phyloP scores from a whole-genome alignment of 2,888 invertebrate species.

The Sarcophaga subvicina region DNA sequence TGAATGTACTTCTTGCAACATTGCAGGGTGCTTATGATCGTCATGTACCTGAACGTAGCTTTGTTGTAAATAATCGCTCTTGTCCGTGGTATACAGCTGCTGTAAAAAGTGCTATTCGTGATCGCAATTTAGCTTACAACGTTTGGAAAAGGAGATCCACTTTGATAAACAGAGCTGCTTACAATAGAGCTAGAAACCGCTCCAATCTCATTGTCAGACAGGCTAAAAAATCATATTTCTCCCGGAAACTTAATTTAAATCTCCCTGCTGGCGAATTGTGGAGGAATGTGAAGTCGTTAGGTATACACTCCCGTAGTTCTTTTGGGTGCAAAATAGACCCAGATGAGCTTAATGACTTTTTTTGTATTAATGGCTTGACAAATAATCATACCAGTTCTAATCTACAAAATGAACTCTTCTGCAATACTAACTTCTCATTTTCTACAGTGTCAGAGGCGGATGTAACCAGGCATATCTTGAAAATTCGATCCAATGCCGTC shows the following conservation, averaged over 20 bases:
- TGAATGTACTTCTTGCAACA: not conserved
- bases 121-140: not conserved
- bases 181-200: conserved; percentile 2
- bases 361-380: not conserved
- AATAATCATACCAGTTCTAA: not conserved
- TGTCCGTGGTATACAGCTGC: conserved; percentile 11
- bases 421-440: not conserved
- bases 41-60: not conserved
- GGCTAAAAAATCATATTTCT: not conserved
- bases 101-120: not conserved
- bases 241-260: not conserved
- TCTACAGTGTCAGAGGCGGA: conserved; percentile 2
- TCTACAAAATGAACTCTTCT: not conserved
- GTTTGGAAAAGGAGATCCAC: not conserved
- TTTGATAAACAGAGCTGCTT: not conserved
- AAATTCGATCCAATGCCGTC: conserved; percentile 8
- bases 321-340: not conserved
- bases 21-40: not conserved
- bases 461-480: not conserved
- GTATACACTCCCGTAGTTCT: not conserved
- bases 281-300: not conserved
- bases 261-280: not conserved
- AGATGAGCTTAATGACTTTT: not conserved
- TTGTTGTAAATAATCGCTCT: not conserved
- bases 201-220: no score